A percentile compares a stretch with the other conserved stretches of the same genome.
phyloP scores from a whole-genome alignment of 2,797 vertebrate species.

The Furcifer pardalis region DNA sequence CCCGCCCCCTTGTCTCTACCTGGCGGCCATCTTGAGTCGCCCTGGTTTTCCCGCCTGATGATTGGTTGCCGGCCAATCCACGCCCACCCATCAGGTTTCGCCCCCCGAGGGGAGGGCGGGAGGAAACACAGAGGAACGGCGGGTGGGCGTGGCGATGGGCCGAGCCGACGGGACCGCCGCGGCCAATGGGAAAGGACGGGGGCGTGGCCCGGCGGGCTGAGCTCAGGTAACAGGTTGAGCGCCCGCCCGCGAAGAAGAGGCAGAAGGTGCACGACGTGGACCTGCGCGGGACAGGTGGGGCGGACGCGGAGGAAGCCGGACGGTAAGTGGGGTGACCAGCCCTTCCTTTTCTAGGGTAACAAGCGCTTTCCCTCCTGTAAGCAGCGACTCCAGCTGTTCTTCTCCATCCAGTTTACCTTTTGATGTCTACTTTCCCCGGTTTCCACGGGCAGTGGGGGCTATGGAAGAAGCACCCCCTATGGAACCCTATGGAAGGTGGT shows the following conservation, averaged over 20 bases:
- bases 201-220: neutral
- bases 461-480: accelerated
- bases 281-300: accelerated
- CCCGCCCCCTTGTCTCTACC: neutral
- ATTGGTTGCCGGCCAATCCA: neutral
- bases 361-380: too few relatives aligned
- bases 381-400: too few relatives aligned
- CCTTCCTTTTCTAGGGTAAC: neutral
- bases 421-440: too few relatives aligned
- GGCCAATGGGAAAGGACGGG: neutral
- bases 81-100: neutral
- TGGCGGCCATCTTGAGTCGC: neutral
- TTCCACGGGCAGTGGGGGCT: neutral
- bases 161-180: neutral
- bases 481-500: too few relatives aligned
- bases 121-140: conserved; percentile 12
- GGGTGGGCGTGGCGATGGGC: conserved; percentile 39
- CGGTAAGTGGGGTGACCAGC: neutral
- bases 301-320: neutral
- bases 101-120: conserved; percentile 4
- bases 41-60: neutral
- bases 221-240: accelerated
- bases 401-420: neutral
- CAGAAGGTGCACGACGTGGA: neutral
- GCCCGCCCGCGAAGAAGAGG: neutral